A percentile compares a stretch with the other conserved stretches of the same genome.
Conservation (phyloP, 2,888 invertebrate species). For the Xestoiulus laeticollis region DNA sequence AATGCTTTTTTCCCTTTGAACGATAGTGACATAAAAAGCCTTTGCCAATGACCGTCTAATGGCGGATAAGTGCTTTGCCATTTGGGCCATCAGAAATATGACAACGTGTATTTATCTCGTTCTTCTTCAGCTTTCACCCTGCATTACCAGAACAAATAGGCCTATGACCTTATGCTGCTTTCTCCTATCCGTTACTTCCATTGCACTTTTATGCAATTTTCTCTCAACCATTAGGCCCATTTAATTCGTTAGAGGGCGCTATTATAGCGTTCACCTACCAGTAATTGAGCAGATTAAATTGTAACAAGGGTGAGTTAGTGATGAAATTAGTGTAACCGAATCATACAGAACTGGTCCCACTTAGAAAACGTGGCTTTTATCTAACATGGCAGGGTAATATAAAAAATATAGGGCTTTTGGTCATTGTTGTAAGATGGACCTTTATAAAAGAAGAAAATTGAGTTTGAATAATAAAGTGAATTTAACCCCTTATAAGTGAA, state of each 20-base stretch:
- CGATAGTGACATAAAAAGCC: constrained; percentile 44
- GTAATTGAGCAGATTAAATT: constrained; percentile 9
- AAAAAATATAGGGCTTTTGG: too few species aligned
- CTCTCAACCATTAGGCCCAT: not conserved
- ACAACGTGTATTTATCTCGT: constrained; percentile 52
- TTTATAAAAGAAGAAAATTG: not conserved
- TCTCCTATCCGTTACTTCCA: not conserved
- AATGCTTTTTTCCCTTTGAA: constrained; percentile 23
- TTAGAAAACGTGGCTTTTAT: not conserved
- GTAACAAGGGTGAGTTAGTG: constrained; percentile 1
- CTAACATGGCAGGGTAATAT: not conserved
- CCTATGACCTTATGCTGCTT: constrained; percentile 12
- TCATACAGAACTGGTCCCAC: not conserved
- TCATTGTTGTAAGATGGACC: too few species aligned
- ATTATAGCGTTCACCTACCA: not conserved
- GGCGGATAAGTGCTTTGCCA: constrained; percentile 44
- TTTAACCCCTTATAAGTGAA: not conserved
- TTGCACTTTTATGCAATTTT: not conserved
- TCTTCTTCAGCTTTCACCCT: constrained; percentile 30
- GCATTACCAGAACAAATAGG: constrained; percentile 46
- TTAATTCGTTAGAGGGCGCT: not conserved
- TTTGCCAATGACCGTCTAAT: constrained; percentile 41
- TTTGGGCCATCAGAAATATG: constrained; percentile 44
- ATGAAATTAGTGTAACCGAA: not conserved
- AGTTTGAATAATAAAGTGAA: not conserved